phyloP scores from a whole-genome alignment of 2,113 vertebrate genomes.

The Vanacampus margaritifer region DNA sequence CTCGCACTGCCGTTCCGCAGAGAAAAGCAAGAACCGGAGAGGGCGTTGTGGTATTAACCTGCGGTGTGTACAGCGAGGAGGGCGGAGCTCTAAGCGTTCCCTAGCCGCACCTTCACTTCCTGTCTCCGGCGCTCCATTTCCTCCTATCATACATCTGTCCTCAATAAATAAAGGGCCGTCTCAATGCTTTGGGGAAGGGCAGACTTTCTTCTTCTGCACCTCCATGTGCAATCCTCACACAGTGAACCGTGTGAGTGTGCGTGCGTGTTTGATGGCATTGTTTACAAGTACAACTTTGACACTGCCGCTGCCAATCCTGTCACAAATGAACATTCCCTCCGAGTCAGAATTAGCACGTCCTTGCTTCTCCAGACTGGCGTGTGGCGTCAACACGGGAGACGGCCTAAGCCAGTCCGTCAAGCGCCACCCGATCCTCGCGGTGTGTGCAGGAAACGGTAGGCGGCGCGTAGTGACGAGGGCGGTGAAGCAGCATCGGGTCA shows the following conservation, averaged over 20 bases:
- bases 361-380: constrained; percentile 20
- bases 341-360: constrained; percentile 18
- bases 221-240: not conserved
- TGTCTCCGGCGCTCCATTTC: not conserved
- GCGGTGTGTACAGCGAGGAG: constrained; percentile 62
- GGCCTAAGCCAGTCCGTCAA: not conserved
- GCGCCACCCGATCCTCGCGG: constrained; percentile 15
- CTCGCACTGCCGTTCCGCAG: constrained; percentile 42
- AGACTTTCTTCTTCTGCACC: not conserved
- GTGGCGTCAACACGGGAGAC: constrained; percentile 7
- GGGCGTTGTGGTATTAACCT: constrained; percentile 28
- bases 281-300: constrained; percentile 8
- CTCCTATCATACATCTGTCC: too few relatives aligned
- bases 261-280: not conserved
- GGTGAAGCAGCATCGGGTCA: constrained; percentile 56
- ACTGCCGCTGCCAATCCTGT: constrained; percentile 1
- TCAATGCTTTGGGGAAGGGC: not conserved
- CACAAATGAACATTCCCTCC: constrained; percentile 8
- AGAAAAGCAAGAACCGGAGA: constrained; percentile 25
- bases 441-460: constrained; percentile 52
- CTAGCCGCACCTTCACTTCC: not conserved
- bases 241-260: not conserved
- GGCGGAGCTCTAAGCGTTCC: constrained; percentile 30
- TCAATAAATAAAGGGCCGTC: not conserved
- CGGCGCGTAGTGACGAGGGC: constrained; percentile 61